Percentiles rank a stretch among this genome's conserved stretches.
phyloP scores from a whole-genome alignment of 1,140 invertebrate genomes.

The Temnothorax nylanderi region DNA sequence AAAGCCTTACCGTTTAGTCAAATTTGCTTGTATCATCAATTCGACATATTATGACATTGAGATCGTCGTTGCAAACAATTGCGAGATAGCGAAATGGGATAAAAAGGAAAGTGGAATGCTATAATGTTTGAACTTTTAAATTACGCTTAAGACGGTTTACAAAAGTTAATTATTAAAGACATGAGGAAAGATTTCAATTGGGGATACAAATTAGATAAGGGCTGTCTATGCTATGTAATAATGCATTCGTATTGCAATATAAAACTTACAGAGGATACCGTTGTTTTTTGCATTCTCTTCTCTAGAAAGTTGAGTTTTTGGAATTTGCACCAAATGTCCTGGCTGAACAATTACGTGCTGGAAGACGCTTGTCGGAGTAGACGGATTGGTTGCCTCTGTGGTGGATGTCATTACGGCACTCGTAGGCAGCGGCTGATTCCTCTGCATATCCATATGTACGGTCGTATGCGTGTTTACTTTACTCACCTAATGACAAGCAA shows the following conservation, averaged over 20 bases:
- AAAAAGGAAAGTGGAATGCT: not conserved
- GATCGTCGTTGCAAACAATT: conserved; percentile 17
- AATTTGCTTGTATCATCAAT: conserved; percentile 64
- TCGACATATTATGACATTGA: conserved; percentile 47
- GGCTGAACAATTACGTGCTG: conserved; percentile 91
- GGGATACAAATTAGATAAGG: not conserved
- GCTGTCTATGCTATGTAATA: not conserved
- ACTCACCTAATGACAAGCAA: conserved; percentile 69
- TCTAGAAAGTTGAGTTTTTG: conserved; percentile 77
- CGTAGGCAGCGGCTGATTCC: conserved; percentile 79
- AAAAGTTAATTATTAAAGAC: conserved; percentile 4
- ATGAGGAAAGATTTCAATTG: not conserved
- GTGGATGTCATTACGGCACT: conserved; percentile 81
- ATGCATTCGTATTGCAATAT: not conserved
- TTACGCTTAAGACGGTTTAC: not conserved
- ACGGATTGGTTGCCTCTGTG: conserved; percentile 80
- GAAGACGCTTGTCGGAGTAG: conserved; percentile 85
- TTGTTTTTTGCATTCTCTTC: conserved; percentile 81
- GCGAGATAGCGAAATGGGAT: conserved; percentile 13
- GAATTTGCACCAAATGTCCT: conserved; percentile 89
- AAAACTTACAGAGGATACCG: conserved; percentile 82
- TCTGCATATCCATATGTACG: conserved; percentile 78
- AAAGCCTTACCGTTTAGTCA: conserved; percentile 84
- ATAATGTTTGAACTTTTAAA: not conserved
- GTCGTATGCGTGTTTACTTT: conserved; percentile 79